Conservation (phyloP, 1,140 invertebrate species). For the Sitophilus oryzae region DNA sequence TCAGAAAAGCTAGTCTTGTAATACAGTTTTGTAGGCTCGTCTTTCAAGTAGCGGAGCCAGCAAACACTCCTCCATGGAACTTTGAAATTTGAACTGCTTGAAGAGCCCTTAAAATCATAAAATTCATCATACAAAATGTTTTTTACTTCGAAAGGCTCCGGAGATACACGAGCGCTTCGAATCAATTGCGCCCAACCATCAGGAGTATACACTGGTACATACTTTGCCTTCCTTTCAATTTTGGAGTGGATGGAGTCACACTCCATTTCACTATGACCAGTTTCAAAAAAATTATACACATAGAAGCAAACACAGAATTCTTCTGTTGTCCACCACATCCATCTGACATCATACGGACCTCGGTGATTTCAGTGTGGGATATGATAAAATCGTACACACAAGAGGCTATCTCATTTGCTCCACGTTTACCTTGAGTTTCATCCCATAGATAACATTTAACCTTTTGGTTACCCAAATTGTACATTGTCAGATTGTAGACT, state of each 20-base stretch:
- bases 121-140: too few relatives aligned
- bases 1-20: too few relatives aligned
- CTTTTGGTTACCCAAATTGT: conserved; percentile 10
- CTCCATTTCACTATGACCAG: neutral
- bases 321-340: conserved; percentile 44
- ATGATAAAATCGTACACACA: conserved; percentile 39
- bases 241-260: neutral
- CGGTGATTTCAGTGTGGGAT: conserved; percentile 18
- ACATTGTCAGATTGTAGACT: conserved; percentile 46
- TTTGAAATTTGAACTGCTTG: too few relatives aligned
- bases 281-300: neutral
- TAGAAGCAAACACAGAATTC: conserved; percentile 36
- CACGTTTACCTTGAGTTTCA: conserved; percentile 10
- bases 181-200: too few relatives aligned
- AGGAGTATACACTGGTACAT: too few relatives aligned
- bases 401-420: conserved; percentile 43
- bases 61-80: too few relatives aligned
- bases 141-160: too few relatives aligned
- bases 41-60: too few relatives aligned
- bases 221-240: conserved; percentile 3
- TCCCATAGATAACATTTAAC: conserved; percentile 14
- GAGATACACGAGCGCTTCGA: too few relatives aligned
- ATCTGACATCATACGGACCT: conserved; percentile 37
- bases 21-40: too few relatives aligned
- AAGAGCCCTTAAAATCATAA: too few relatives aligned